Percentiles rank a stretch among this genome's conserved stretches.
Evolutionary conservation across 2,113 vertebrate genomes (phyloP).

Genomic region (Ameiurus melas): DNA sequence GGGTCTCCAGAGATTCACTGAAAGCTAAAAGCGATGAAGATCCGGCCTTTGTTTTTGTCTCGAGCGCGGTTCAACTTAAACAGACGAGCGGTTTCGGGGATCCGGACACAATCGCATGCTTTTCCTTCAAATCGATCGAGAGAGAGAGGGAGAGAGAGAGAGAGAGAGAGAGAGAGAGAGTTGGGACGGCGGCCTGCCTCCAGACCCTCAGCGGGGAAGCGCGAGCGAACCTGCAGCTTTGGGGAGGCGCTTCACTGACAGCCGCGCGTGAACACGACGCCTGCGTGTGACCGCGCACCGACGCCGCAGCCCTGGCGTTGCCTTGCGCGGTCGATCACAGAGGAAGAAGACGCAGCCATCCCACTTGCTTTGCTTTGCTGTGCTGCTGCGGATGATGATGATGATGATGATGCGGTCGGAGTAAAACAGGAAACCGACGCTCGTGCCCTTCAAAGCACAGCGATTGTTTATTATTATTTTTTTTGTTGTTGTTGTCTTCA

Average conservation of each 20-base stretch:
- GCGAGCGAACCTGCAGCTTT: not conserved
- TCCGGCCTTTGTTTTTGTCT: constrained; percentile 26
- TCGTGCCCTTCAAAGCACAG: not conserved
- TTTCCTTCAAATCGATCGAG: not conserved
- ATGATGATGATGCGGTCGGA: not conserved
- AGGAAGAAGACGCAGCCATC: constrained; percentile 31
- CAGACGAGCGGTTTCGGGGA: not conserved
- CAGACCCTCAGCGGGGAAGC: constrained; percentile 8
- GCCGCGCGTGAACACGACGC: constrained; percentile 4
- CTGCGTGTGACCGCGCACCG: constrained; percentile 14
- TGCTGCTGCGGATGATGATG: constrained; percentile 28
- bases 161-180: not conserved
- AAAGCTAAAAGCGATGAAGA: constrained; percentile 23
- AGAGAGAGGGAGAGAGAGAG: not conserved
- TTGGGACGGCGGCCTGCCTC: not conserved
- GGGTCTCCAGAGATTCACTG: constrained; percentile 65
- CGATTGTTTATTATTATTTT: constrained; percentile 23
- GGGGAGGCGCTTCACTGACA: constrained; percentile 37
- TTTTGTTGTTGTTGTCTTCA: constrained; percentile 62
- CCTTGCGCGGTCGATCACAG: not conserved
- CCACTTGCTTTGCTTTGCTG: not conserved
- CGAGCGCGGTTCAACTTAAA: not conserved
- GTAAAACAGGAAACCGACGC: constrained; percentile 1
- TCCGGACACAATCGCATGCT: constrained; percentile 5
- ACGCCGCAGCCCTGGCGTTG: not conserved